Evolutionary conservation across 2,797 vertebrate genomes (phyloP).

Genomic region (Florisuga fusca): DNA sequence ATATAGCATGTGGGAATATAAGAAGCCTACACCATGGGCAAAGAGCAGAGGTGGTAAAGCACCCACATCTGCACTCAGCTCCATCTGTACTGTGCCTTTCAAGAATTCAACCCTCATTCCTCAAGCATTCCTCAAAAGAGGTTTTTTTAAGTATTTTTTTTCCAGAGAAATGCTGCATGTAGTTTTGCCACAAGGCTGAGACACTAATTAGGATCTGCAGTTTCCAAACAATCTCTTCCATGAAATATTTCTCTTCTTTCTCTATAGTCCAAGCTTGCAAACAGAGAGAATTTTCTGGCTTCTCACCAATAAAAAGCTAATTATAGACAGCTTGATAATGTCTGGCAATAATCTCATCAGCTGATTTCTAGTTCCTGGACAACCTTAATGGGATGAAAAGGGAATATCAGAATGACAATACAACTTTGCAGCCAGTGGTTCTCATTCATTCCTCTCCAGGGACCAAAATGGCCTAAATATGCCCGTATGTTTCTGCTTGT

Average conservation of each 20-base stretch:
- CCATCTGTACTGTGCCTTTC: background rate
- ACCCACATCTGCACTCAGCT: background rate
- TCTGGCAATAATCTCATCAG: constrained; percentile 61
- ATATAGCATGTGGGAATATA: background rate
- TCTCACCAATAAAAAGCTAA: constrained; percentile 59
- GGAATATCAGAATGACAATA: constrained; percentile 15
- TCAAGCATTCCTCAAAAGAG: constrained; percentile 4
- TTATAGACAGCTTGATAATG: constrained; percentile 66
- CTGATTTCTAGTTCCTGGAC: constrained; percentile 32
- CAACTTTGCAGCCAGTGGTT: constrained; percentile 16
- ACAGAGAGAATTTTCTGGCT: constrained; percentile 63
- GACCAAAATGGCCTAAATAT: constrained; percentile 31
- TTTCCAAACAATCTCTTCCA: constrained; percentile 48
- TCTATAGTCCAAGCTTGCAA: constrained; percentile 49
- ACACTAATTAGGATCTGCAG: constrained; percentile 32
- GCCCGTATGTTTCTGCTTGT: constrained; percentile 10
- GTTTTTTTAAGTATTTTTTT: background rate
- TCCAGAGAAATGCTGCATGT: background rate
- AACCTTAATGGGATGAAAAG: constrained; percentile 41
- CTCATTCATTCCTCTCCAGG: constrained; percentile 32
- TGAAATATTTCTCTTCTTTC: constrained; percentile 46
- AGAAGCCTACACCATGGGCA: background rate
- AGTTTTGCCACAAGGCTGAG: constrained; percentile 4
- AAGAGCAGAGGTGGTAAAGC: background rate
- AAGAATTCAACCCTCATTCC: background rate